These are phyloP conservation scores for Neolamprologus devosi DNA, from an alignment of 2,113 vertebrate genomes.

Conservation along the genomic window DNA sequence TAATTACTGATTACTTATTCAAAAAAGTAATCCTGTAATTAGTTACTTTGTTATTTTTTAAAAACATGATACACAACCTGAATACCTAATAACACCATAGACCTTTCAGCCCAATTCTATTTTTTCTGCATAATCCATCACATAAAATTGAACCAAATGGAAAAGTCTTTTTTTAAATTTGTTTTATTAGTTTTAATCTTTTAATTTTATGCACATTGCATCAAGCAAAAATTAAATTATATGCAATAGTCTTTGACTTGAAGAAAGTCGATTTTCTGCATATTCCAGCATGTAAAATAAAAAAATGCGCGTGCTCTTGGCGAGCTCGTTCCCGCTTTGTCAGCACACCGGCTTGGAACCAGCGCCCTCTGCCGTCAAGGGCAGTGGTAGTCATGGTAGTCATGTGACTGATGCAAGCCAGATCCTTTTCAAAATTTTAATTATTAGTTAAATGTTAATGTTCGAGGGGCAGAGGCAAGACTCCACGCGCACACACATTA, in stretches of 20 bases:
- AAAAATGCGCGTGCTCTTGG: not conserved
- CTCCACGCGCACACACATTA: not conserved
- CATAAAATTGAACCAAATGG: not conserved
- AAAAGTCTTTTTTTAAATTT: rapidly evolving
- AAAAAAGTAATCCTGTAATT: not conserved
- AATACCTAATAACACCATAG: not conserved
- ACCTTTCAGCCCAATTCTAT: not conserved
- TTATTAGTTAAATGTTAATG: not conserved
- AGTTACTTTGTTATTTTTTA: not conserved
- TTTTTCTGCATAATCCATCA: not conserved
- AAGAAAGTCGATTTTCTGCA: not conserved
- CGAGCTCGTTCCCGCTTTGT: not conserved
- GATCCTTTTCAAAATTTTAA: not conserved
- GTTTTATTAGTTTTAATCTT: not conserved
- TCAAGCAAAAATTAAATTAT: not conserved
- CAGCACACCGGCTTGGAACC: not conserved
- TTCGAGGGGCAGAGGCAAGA: not conserved
- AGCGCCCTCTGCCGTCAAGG: not conserved
- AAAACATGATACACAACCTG: not conserved
- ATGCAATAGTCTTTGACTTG: not conserved
- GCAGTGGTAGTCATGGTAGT: not conserved
- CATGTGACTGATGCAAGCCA: not conserved
- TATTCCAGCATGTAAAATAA: not conserved
- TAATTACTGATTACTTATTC: not conserved
- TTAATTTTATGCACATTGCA: not conserved